Base-by-base conservation (phyloP, 2,888 invertebrate genomes). In the Melieria picta region DNA sequence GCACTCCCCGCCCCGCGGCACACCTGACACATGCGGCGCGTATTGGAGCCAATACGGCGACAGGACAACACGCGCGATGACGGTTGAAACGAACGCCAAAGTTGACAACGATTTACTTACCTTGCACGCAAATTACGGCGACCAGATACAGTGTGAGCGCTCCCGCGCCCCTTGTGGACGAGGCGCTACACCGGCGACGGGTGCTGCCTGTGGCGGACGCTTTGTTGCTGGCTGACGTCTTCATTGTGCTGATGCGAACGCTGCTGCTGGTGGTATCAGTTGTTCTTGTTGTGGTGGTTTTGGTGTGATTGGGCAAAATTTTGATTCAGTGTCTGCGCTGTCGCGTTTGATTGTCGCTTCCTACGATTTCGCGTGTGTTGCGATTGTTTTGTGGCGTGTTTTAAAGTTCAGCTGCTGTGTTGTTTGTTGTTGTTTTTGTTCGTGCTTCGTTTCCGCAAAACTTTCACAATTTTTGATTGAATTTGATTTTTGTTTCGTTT, bases 61-160 rank as follows among this genome's bases (percentile, higher is more conserved):
- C 78, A 65, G 79, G 81, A 30, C 30, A 81, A 82, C 81, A 81
- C 80, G 80, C 81, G 80, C 78, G 78, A 79, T 80, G 77, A 79
- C 78, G 69, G 63, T 79, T 77, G 73, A 30, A 30, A 30, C 30
- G 30, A 30, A 30, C 30, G 30, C 30, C 30, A 55, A 73, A 75
- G 72, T 75, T 74, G 72, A 74, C 71, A 72, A 74, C 74, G 73
- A 69, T 75, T 77, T 71, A 83, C 83, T 83, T 83, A 83, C 83
- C 83, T 80, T 81, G 78, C 76, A 83, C 74, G 75, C 79, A 82
- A 78, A 80, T 79, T 82, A 82, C 79, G 81, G 82, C 79, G 81
- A 81, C 78, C 78, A 78, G 74, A 76, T 76, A 74, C 71, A 76
- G 74, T 48, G 76, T 69, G 50, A 75, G 56, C 13, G 56, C 61